Evolutionary conservation across 2,797 vertebrate genomes (phyloP).

Genomic region (Poecilia gillii): DNA sequence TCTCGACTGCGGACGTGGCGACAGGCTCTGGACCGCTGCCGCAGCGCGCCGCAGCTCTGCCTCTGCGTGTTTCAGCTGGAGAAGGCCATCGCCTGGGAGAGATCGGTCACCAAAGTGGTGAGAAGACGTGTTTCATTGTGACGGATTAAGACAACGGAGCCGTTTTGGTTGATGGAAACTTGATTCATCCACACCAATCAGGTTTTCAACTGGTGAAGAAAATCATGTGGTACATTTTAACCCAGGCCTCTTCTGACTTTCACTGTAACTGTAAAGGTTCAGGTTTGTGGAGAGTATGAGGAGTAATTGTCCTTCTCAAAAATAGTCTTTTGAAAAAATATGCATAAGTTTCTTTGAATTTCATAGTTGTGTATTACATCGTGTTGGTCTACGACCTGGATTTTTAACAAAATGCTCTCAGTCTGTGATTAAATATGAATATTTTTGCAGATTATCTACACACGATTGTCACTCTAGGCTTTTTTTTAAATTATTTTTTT

Average conservation of each 20-base stretch:
- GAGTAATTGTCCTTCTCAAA: neutral
- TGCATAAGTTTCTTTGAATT: neutral
- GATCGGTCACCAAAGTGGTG: constrained; percentile 95
- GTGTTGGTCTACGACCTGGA: neutral
- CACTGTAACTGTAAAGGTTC: neutral
- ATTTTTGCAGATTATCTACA: neutral
- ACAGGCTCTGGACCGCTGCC: constrained; percentile 91
- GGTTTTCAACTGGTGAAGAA: neutral
- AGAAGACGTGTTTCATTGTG: constrained; percentile 38
- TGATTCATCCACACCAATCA: neutral
- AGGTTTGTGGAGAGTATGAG: neutral
- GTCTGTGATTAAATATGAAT: neutral
- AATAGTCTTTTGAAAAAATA: neutral
- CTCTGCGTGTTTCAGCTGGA: constrained; percentile 92
- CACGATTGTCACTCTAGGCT: neutral
- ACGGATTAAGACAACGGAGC: neutral
- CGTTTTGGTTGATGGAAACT: neutral
- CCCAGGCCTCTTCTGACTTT: neutral
- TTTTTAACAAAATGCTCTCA: neutral
- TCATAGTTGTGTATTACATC: neutral
- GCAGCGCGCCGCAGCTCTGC: constrained; percentile 91
- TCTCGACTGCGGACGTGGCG: constrained; percentile 91
- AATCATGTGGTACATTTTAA: neutral
- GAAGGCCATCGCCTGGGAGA: constrained; percentile 95
- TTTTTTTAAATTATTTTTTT: neutral